Conservation (phyloP, 2,888 invertebrate genomes). For the Pterobdella sp. region DNA sequence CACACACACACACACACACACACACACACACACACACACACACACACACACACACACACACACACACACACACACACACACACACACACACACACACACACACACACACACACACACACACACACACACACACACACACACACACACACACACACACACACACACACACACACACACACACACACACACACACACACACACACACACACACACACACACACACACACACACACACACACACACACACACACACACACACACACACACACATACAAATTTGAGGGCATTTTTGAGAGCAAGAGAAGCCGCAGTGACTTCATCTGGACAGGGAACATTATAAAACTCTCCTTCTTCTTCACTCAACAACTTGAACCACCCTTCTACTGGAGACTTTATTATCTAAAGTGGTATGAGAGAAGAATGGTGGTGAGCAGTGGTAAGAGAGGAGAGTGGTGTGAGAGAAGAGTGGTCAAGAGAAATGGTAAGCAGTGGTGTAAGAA, state of each 20-base stretch:
- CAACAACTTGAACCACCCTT: conserved; percentile 70
- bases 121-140: conserved; percentile 1
- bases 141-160: conserved; percentile 1
- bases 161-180: conserved; percentile 1
- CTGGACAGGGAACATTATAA: conserved; percentile 95
- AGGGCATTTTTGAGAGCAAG: conserved; percentile 25
- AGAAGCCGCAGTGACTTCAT: conserved; percentile 76
- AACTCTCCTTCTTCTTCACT: conserved; percentile 97
- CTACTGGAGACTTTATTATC: conserved; percentile 23
- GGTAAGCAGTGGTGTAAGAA: too few relatives aligned
- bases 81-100: conserved; percentile 1
- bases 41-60: conserved; percentile 1
- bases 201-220: conserved; percentile 1
- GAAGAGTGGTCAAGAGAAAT: not conserved
- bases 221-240: conserved; percentile 1
- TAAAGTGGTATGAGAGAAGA: not conserved
- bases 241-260: not conserved
- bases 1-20: conserved; percentile 1
- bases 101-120: conserved; percentile 37
- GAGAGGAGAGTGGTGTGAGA: not conserved
- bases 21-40: conserved; percentile 1
- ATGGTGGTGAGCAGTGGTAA: not conserved
- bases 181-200: conserved; percentile 1
- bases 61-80: conserved; percentile 1
- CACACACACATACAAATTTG: conserved; percentile 35